These are phyloP conservation scores for Ia io DNA, from an alignment of 2,113 vertebrate species.

Conservation along the genomic window DNA sequence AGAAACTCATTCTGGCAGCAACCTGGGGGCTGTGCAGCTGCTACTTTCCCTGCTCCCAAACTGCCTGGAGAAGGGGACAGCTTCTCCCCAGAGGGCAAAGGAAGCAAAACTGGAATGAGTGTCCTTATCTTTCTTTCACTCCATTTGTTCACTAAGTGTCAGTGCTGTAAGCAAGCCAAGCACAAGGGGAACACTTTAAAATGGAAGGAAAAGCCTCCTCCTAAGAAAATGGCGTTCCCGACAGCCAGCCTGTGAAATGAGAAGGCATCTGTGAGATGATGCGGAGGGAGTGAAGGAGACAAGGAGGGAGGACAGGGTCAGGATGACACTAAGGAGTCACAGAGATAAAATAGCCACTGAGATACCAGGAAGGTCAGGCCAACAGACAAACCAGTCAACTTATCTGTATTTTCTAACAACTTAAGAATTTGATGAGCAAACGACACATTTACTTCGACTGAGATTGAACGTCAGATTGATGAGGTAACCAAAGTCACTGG, in stretches of 20 bases:
- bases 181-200: background rate
- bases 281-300: background rate
- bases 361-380: background rate
- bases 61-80: background rate
- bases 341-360: background rate
- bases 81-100: background rate
- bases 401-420: background rate
- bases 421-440: background rate
- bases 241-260: fast-evolving
- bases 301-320: background rate
- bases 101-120: background rate
- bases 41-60: background rate
- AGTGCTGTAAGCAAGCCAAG: background rate
- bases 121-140: background rate
- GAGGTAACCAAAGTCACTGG: background rate
- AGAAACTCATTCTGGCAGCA: background rate
- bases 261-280: background rate
- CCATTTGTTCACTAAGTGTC: background rate
- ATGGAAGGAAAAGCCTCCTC: background rate
- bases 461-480: background rate
- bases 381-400: background rate
- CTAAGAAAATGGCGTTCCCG: background rate
- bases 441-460: background rate
- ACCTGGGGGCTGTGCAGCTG: background rate
- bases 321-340: background rate